Evolutionary conservation across 2,888 invertebrate species (phyloP), one percentile per base, ranked within the genome.

Genomic region (Slavum lentiscoides): DNA sequence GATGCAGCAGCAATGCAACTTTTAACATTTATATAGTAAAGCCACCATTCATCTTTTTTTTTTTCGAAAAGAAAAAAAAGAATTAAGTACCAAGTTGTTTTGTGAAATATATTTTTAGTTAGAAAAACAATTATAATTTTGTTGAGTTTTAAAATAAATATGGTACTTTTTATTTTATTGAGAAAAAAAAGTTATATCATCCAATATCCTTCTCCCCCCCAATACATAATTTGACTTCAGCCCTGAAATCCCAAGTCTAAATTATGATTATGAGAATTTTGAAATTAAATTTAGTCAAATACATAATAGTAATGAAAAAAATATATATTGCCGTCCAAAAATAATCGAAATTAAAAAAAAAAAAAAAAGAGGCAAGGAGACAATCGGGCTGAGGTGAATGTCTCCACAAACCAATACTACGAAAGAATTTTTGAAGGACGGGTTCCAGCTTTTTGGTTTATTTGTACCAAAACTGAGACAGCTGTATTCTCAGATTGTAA

Each of bases 171-270:
- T 58, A 55, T 59, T 68, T 68, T 5, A 61, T 70, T 58, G 23
- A 49, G 68, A 72, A 70, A 69, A 74, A 55, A 30, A 30, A 30
- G 55, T 39, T 39, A 23, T 62, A 64, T 72, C 62, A 61, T 61
- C 55, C 3, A 70, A 39, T 66, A 72, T 64, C 15, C 9, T 30
- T 30, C 30, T 4, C 30, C 30, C 80, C 77, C 77, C 53, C 21
- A 59, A 37, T 53, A 67, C 75, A 80, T 72, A 72, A 80, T 80
- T 72, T 80, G 72, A 80, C 80, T 80, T 80, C 80, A 80, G 80
- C 80, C 80, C 80, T 80, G 23, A 80, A 64, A 55, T 80, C 80
- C 80, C 80, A 70, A 80, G 58, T 72, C 72, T 30, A 80, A 80
- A 80, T 72, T 58, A 80, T 72, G 64, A 58, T 30, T 0, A 39